These are phyloP conservation scores for Bombus breviceps DNA, from an alignment of 1,140 invertebrate species.

Conservation along the genomic window DNA sequence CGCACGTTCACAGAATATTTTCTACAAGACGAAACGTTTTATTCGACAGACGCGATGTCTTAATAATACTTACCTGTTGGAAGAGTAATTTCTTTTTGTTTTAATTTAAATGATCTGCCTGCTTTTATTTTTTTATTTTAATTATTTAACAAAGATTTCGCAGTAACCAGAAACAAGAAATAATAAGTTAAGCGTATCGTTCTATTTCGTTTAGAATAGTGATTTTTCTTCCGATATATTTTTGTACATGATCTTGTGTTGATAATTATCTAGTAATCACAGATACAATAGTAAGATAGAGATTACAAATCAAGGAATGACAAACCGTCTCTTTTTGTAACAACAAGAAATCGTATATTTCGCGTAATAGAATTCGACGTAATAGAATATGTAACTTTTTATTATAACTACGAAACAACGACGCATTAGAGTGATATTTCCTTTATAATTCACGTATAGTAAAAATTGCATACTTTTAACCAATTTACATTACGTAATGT, in stretches of 20 bases:
- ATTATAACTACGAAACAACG: no score
- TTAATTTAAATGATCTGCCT: no score
- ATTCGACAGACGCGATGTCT: background rate
- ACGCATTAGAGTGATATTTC: no score
- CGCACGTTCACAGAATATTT: constrained; percentile 44
- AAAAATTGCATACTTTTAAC: no score
- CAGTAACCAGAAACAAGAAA: no score
- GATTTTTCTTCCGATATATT: background rate
- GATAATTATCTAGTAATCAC: background rate
- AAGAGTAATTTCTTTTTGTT: background rate
- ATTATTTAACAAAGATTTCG: no score
- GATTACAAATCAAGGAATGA: background rate
- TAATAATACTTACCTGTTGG: background rate
- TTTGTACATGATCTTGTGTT: background rate
- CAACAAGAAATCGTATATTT: background rate
- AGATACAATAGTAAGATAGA: background rate
- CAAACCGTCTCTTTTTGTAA: background rate
- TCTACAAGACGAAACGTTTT: background rate
- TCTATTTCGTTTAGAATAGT: background rate
- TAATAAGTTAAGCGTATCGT: no score
- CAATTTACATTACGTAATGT: no score
- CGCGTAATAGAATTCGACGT: no score
- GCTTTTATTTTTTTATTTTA: no score
- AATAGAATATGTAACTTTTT: no score
- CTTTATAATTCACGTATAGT: no score